Conservation (phyloP, 2,113 vertebrate species). For the Dromas ardeola region DNA sequence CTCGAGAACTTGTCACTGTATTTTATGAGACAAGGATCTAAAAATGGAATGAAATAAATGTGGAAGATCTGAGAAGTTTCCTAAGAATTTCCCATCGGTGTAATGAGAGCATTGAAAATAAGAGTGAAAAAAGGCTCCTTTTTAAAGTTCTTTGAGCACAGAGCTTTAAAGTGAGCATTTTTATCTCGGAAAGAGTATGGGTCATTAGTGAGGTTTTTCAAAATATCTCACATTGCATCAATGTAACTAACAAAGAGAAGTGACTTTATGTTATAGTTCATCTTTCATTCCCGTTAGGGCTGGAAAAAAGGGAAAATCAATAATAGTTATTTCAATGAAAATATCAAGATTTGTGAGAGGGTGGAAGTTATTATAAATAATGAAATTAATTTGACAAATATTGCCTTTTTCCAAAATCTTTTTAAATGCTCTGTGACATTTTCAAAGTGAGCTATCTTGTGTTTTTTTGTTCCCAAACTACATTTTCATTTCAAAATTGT, state of each 20-base stretch:
- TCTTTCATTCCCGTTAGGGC: neutral
- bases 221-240: neutral
- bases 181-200: neutral
- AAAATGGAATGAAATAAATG: neutral
- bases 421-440: neutral
- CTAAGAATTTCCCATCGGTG: neutral
- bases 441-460: neutral
- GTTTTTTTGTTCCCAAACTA: neutral
- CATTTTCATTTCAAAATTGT: neutral
- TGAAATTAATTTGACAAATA: neutral
- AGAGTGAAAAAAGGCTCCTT: neutral
- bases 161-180: neutral
- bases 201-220: neutral
- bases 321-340: neutral
- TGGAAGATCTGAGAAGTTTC: neutral
- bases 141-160: neutral
- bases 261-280: neutral
- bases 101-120: neutral
- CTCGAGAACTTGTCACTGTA: neutral
- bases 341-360: neutral
- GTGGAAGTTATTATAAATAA: neutral
- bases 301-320: neutral
- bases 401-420: neutral
- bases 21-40: neutral
- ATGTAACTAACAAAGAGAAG: neutral